phyloP scores from a whole-genome alignment of 2,888 invertebrate genomes.

The Aspidiotus destructor region DNA sequence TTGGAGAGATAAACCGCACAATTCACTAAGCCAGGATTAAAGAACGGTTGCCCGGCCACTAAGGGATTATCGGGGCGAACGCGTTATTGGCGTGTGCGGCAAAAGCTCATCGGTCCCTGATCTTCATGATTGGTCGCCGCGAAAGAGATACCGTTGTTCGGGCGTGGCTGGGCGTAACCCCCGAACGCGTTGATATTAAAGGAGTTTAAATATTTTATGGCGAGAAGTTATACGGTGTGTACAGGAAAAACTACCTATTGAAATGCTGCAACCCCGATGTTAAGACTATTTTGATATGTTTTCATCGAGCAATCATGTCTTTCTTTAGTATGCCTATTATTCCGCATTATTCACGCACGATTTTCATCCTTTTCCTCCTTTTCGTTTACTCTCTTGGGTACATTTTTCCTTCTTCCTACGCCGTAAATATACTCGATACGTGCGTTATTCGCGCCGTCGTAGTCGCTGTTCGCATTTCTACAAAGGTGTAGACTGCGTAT shows the following conservation, averaged over 20 bases:
- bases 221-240: conserved; percentile 10
- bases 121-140: conserved; percentile 11
- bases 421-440: too few relatives aligned
- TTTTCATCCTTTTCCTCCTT: conserved; percentile 25
- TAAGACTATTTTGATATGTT: conserved; percentile 29
- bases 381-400: neutral
- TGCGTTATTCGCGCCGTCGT: too few relatives aligned
- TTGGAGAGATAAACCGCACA: conserved; percentile 29
- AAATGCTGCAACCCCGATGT: conserved; percentile 23
- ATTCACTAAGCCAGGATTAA: conserved; percentile 26
- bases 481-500: too few relatives aligned
- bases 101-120: conserved; percentile 2
- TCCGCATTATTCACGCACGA: conserved; percentile 28
- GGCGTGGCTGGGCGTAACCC: conserved; percentile 24
- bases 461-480: too few relatives aligned
- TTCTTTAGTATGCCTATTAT: conserved; percentile 32
- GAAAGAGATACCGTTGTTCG: neutral
- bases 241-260: conserved; percentile 17
- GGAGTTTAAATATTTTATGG: conserved; percentile 29
- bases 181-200: neutral
- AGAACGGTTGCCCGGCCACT: neutral
- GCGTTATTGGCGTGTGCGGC: conserved; percentile 5
- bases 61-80: neutral
- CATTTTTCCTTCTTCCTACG: too few relatives aligned
- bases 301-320: conserved; percentile 32